These are phyloP conservation scores for Achatina immaculata DNA, from an alignment of 1,140 invertebrate species.

Conservation along the genomic window DNA sequence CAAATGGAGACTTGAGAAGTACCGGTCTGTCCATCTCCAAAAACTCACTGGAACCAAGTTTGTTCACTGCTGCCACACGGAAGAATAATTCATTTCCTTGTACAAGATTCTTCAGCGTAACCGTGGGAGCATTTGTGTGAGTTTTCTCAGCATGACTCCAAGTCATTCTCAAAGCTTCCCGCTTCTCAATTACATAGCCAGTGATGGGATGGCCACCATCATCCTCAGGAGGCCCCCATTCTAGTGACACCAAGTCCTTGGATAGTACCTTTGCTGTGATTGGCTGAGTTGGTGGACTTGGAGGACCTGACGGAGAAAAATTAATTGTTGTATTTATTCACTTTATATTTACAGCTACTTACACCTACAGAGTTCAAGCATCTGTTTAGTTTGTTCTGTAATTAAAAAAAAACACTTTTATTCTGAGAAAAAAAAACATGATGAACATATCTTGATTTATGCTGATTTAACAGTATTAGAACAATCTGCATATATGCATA, in stretches of 20 bases:
- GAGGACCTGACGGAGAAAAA: slow-evolving; percentile 77
- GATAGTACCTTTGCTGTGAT: slow-evolving; percentile 88
- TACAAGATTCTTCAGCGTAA: slow-evolving; percentile 86
- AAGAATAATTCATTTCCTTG: slow-evolving; percentile 97
- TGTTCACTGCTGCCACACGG: slow-evolving; percentile 74
- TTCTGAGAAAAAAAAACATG: too few species aligned
- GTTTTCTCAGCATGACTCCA: slow-evolving; percentile 58
- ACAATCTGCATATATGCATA: too few species aligned
- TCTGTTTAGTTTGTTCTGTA: too few species aligned
- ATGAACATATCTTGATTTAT: too few species aligned
- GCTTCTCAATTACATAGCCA: slow-evolving; percentile 68
- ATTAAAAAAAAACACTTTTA: too few species aligned
- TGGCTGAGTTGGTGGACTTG: slow-evolving; percentile 87
- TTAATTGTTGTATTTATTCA: not conserved
- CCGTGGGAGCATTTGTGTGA: slow-evolving; percentile 71
- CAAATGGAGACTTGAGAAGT: slow-evolving; percentile 63
- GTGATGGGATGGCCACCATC: slow-evolving; percentile 80
- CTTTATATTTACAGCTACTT: not conserved
- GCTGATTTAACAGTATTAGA: too few species aligned
- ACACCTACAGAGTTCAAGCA: too few species aligned
- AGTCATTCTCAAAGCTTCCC: slow-evolving; percentile 54
- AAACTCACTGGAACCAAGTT: slow-evolving; percentile 56
- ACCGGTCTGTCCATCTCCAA: slow-evolving; percentile 63
- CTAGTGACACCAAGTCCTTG: slow-evolving; percentile 91
- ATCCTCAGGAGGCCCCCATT: slow-evolving; percentile 92